These are phyloP conservation scores for Neomorphus geoffroyi DNA, from an alignment of 2,797 vertebrate genomes.

Conservation along the genomic window DNA sequence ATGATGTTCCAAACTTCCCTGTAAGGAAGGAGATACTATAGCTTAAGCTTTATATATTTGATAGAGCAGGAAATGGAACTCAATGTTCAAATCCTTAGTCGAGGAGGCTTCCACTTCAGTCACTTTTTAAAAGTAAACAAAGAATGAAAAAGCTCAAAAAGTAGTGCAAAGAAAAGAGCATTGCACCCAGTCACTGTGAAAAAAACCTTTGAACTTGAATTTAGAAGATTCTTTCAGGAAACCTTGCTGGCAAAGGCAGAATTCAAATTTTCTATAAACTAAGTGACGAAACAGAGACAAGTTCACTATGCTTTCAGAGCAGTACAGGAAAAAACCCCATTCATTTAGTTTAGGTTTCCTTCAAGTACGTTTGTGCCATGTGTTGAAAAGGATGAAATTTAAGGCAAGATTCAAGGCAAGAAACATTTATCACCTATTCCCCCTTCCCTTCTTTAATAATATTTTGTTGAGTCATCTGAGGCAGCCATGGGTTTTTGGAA, in stretches of 20 bases:
- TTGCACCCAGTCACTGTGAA: not conserved
- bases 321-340: not conserved
- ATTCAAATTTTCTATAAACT: not conserved
- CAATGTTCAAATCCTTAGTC: not conserved
- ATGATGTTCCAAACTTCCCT: not conserved
- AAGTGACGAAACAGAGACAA: not conserved
- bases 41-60: not conserved
- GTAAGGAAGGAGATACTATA: not conserved
- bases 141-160: not conserved
- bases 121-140: too few species aligned
- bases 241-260: not conserved
- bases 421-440: not conserved
- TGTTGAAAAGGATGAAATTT: not conserved
- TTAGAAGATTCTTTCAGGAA: not conserved
- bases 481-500: not conserved
- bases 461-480: not conserved
- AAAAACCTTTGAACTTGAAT: not conserved
- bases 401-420: too few species aligned
- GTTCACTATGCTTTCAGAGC: not conserved
- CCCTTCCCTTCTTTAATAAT: not conserved
- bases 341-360: not conserved
- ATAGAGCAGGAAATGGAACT: not conserved
- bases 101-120: not conserved
- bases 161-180: not conserved
- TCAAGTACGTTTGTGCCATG: not conserved